Evolutionary conservation across 2,797 vertebrate species (phyloP).

Genomic region (Anisognathus igniventris): DNA sequence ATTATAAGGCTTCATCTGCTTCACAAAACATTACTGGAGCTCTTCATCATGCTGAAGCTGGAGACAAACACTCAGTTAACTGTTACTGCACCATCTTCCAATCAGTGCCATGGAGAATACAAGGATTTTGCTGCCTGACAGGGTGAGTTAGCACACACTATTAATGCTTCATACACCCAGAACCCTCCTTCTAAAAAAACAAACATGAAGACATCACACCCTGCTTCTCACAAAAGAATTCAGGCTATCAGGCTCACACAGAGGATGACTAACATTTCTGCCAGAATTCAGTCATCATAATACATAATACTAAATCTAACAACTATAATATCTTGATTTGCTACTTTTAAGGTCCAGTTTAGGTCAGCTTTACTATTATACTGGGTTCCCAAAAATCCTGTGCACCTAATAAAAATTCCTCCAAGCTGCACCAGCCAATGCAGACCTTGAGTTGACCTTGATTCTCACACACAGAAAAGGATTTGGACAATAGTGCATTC

Average conservation of each 20-base stretch:
- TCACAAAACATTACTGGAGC: background rate
- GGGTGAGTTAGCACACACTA: background rate
- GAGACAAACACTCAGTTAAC: background rate
- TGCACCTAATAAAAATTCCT: background rate
- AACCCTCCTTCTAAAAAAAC: background rate
- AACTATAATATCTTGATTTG: background rate
- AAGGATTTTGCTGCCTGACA: background rate
- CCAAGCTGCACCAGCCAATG: background rate
- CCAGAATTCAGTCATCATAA: background rate
- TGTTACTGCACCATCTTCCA: background rate
- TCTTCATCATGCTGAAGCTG: background rate
- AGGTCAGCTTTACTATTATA: background rate
- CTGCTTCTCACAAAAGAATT: background rate
- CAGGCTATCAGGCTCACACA: background rate
- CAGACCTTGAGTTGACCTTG: background rate
- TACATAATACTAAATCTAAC: background rate
- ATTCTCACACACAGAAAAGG: conserved; percentile 1
- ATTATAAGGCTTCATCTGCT: background rate
- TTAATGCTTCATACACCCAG: background rate
- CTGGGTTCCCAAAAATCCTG: background rate
- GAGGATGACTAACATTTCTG: background rate
- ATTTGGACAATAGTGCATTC: conserved; percentile 4
- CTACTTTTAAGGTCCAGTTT: background rate
- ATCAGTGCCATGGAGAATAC: background rate
- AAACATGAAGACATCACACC: background rate